phyloP scores from a whole-genome alignment of 2,113 vertebrate species.

The Sinosuthora webbiana region DNA sequence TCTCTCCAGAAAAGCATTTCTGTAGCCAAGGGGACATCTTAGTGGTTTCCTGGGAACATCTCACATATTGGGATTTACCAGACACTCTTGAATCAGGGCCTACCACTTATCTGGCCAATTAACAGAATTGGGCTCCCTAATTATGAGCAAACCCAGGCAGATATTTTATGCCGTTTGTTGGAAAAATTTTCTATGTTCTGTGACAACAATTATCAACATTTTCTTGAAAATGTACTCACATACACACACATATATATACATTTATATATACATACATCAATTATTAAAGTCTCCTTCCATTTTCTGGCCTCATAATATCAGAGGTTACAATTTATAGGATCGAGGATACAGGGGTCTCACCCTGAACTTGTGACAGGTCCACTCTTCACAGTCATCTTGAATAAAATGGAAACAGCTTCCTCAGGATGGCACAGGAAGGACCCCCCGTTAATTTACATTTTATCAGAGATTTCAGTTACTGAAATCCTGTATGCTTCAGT shows the following conservation, averaged over 20 bases:
- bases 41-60: background rate
- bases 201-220: background rate
- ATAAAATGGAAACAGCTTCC: background rate
- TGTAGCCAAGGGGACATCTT: background rate
- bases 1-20: constrained; percentile 2
- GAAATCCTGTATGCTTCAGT: too few relatives aligned
- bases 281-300: background rate
- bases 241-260: background rate
- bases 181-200: background rate
- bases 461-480: background rate
- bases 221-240: background rate
- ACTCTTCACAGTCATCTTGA: background rate
- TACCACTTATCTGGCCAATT: background rate
- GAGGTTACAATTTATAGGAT: background rate
- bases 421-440: background rate
- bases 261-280: accelerated
- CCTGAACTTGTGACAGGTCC: background rate
- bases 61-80: background rate
- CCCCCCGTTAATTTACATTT: background rate
- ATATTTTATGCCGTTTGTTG: background rate
- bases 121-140: background rate
- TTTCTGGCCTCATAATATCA: background rate
- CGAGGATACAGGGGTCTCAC: background rate
- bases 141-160: background rate
- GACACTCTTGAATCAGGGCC: background rate